Percentiles rank a stretch among this genome's conserved stretches.
Conservation (phyloP, 2,113 vertebrate genomes). For the Capreolus pygargus region DNA sequence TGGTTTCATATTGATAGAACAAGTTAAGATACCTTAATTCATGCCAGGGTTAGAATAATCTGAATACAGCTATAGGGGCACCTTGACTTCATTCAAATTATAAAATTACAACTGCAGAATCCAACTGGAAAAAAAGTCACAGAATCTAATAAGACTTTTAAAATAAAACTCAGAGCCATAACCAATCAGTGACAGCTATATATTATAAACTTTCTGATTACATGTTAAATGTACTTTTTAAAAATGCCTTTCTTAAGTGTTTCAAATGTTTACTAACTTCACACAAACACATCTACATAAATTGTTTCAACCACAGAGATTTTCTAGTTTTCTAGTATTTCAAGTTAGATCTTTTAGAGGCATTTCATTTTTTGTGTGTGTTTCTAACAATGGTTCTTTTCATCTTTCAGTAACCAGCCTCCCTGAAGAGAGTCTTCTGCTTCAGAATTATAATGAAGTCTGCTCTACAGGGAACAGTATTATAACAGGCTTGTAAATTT, state of each 20-base stretch:
- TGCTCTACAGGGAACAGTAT: background rate
- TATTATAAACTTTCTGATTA: background rate
- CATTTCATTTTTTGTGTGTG: background rate
- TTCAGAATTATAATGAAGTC: conserved; percentile 39
- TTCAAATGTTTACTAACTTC: background rate
- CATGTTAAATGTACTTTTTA: background rate
- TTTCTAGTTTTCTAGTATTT: conserved; percentile 15
- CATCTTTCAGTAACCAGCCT: background rate
- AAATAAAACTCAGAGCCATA: background rate
- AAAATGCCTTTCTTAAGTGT: background rate
- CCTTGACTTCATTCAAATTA: background rate
- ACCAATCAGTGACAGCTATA: background rate
- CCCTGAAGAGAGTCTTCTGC: background rate
- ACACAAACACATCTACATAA: background rate
- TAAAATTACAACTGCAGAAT: background rate
- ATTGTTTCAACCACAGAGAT: background rate
- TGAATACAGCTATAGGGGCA: background rate
- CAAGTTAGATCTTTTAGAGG: background rate
- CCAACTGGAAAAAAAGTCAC: background rate
- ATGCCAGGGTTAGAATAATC: background rate
- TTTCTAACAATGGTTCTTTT: conserved; percentile 20
- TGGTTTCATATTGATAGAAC: background rate
- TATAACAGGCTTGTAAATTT: background rate
- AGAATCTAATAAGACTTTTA: conserved; percentile 12
- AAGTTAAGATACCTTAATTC: background rate